Base-by-base conservation (phyloP, 2,797 vertebrate species). In the Buphagus erythrorhynchus region DNA sequence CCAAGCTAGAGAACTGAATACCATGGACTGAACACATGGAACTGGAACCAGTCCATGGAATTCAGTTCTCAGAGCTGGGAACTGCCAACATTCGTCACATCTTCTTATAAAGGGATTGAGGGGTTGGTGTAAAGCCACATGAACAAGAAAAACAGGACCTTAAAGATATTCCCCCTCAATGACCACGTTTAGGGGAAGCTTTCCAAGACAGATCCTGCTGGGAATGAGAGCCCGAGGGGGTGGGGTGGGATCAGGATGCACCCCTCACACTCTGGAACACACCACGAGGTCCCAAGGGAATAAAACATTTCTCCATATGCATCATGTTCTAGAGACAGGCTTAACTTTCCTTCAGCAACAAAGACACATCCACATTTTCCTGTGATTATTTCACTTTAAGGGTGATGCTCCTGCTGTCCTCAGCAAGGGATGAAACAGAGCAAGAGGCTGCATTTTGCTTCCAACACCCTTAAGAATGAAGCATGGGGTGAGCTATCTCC, bases 1-100 rank as follows among this genome's bases (percentile, higher is more conserved):
- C 96, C 98, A 97, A 97, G 97, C 98, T 97, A 96, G 96, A 97
- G 97, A 97, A 98, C 97, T 98, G 94, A 95, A 95, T 79, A 97
- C 95, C 95, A 97, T 97, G 97, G 97, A 98, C 98, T 97, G 97
- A 97, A 93, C 58, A 5, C 94, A 86, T 21, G 86, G 95, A 91
- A 90, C 5, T 93, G 95, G 91, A 97, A 98, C 96, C 97, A 98
- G 98, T 98, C 97, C 97, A 98, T 98, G 97, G 98, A 98, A 98
- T 98, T 98, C 98, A 98, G 97, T 98, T 98, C 98, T 98, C 97
- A 98, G 94, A 97, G 97, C 98, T 95, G 94, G 97, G 97, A 97
- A 91, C 98, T 98, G 97, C 98, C 89, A 97, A 54, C 76, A 68
- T 75, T 95, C 92, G 31, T 95, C 95, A 93, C 72, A 80, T 96